phyloP scores from a whole-genome alignment of 1,140 invertebrate species.

The Zeugodacus cucurbitae region DNA sequence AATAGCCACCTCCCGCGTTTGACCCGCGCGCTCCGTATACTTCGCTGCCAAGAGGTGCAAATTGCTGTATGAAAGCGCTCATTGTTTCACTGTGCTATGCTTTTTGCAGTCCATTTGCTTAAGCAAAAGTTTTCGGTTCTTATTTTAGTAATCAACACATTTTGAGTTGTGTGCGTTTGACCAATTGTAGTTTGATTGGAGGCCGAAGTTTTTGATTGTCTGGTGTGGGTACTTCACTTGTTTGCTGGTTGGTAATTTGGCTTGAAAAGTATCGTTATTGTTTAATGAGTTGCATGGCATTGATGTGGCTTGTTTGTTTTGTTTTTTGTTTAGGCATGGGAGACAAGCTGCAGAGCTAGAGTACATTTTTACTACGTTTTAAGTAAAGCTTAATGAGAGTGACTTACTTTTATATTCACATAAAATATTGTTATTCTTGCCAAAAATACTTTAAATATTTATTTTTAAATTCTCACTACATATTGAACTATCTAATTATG shows the following conservation, averaged over 20 bases:
- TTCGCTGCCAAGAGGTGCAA: constrained; percentile 5
- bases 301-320: background rate
- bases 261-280: background rate
- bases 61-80: constrained; percentile 29
- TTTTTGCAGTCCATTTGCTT: background rate
- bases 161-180: background rate
- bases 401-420: too few species aligned
- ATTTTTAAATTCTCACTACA: too few species aligned
- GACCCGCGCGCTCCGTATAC: background rate
- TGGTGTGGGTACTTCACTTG: background rate
- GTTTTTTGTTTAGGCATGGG: background rate
- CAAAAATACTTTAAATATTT: too few species aligned
- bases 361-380: too few species aligned
- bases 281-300: background rate
- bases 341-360: too few species aligned
- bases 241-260: background rate
- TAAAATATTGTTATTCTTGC: too few species aligned
- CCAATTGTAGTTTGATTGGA: constrained; percentile 7
- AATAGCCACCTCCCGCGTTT: background rate
- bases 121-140: constrained; percentile 8
- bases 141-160: constrained; percentile 24
- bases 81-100: background rate
- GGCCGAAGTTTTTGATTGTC: constrained; percentile 13
- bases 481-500: too few species aligned
- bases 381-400: too few species aligned